Base-by-base conservation (phyloP, 2,113 vertebrate species). In the Zingel zingel region DNA sequence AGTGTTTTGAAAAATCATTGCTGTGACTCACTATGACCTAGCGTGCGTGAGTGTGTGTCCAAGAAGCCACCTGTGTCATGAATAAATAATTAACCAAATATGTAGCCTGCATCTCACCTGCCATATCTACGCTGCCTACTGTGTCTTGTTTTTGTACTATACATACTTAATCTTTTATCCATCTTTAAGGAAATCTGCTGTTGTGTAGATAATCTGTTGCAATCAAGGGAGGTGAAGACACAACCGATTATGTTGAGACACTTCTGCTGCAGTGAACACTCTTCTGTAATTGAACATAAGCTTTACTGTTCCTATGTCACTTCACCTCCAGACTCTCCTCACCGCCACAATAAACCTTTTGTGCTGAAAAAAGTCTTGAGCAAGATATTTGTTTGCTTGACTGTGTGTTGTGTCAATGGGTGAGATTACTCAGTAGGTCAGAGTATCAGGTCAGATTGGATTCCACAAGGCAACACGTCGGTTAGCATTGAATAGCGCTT, bases 401-500 rank as follows among this genome's bases (percentile, higher is more conserved):
- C 1, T 71, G 58, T 4, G 6, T 54, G n/a, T 62, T 12, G 36
- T 21, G n/a, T 7, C 33, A 16, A 18, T 33, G 6, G 2, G 21
- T n/a, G 4, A 11, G 6, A 4, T 39, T 19, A 30, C 5, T 18
- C 27, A 0, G 0, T 50, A 7, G 2, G 1, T 6, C 3, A 4
- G 5, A 70, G 25, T 58, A 81, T 76, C 84, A 10, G 63, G 87
- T 84, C 14, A 0, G 58, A 83, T 79, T 27, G 58, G 72, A 50
- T 84, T 62, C 53, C 9, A 8, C 18, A 6, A n/a, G 3, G 5
- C 2, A 21, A n/a, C 51, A 9, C 0, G 54, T 48, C 36, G 0
- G 43, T 27, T 21, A 0, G 36, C 74, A 84, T 65, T 79, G 30
- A 80, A 39, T 3, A 59, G 23, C 0, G 1, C 13, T 81, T 13